phyloP scores from a whole-genome alignment of 2,797 vertebrate genomes.

The Denticeps clupeoides region DNA sequence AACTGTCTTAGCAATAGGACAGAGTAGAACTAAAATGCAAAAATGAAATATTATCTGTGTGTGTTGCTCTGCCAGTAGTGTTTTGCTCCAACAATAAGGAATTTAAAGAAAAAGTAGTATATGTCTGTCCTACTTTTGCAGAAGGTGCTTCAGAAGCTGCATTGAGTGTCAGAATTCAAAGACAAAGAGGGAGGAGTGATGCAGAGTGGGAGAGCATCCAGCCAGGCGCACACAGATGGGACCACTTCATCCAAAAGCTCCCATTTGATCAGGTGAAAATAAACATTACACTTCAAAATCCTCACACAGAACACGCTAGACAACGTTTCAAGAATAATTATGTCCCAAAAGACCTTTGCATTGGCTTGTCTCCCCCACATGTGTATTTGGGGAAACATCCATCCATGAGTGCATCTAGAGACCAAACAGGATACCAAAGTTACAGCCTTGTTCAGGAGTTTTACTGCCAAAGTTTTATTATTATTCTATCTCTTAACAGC shows the following conservation, averaged over 20 bases:
- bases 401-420: slow-evolving; percentile 15
- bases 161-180: slow-evolving; percentile 21
- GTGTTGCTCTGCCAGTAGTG: background rate
- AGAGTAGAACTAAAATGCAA: no score
- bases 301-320: slow-evolving; percentile 28
- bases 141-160: slow-evolving; percentile 4
- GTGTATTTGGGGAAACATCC: slow-evolving; percentile 13
- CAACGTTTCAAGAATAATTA: slow-evolving; percentile 40
- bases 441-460: background rate
- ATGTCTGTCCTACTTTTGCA: slow-evolving; percentile 2
- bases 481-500: no score
- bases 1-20: background rate
- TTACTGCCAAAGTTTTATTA: background rate
- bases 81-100: background rate
- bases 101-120: background rate
- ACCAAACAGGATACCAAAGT: slow-evolving; percentile 12
- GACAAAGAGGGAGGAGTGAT: background rate
- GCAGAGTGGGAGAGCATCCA: background rate
- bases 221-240: slow-evolving; percentile 18
- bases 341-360: slow-evolving; percentile 34
- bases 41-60: background rate
- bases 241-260: slow-evolving; percentile 23
- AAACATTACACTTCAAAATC: slow-evolving; percentile 23
- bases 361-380: slow-evolving; percentile 25
- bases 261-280: slow-evolving; percentile 26